Percentiles rank a stretch among this genome's conserved stretches.
Evolutionary conservation across 2,888 invertebrate species (phyloP).

Genomic region (Eupithecia vulgata): DNA sequence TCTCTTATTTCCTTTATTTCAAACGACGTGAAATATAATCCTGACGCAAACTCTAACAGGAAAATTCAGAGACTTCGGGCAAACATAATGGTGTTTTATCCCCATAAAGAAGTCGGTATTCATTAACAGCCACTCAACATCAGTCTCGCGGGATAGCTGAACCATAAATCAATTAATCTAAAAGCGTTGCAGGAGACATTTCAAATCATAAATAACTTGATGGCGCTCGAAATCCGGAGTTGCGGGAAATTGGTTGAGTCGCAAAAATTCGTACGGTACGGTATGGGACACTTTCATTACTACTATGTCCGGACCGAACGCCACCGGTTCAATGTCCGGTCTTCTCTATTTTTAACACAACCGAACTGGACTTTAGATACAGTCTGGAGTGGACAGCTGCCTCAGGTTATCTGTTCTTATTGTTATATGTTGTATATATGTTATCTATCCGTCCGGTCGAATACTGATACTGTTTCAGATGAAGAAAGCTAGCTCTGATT

Average conservation of each 20-base stretch:
- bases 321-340: constrained; percentile 80
- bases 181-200: constrained; percentile 37
- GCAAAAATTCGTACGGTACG: constrained; percentile 64
- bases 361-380: constrained; percentile 51
- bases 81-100: constrained; percentile 11
- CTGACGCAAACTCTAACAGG: not conserved
- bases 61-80: not conserved
- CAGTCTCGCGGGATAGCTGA: constrained; percentile 19
- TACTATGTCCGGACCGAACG: constrained; percentile 71
- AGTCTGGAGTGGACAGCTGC: constrained; percentile 21
- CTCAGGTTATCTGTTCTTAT: not conserved
- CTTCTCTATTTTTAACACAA: constrained; percentile 76
- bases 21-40: not conserved
- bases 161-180: constrained; percentile 40
- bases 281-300: constrained; percentile 78
- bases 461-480: not conserved
- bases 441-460: not conserved
- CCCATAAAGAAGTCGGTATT: constrained; percentile 16
- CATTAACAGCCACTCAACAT: constrained; percentile 28
- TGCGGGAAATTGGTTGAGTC: constrained; percentile 67
- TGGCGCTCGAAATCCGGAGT: constrained; percentile 48
- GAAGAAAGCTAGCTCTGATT: too few species aligned
- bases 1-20: constrained; percentile 3
- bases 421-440: not conserved
- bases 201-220: constrained; percentile 45